Evolutionary conservation across 2,797 vertebrate species (phyloP).

Genomic region (Poecilia gillii): DNA sequence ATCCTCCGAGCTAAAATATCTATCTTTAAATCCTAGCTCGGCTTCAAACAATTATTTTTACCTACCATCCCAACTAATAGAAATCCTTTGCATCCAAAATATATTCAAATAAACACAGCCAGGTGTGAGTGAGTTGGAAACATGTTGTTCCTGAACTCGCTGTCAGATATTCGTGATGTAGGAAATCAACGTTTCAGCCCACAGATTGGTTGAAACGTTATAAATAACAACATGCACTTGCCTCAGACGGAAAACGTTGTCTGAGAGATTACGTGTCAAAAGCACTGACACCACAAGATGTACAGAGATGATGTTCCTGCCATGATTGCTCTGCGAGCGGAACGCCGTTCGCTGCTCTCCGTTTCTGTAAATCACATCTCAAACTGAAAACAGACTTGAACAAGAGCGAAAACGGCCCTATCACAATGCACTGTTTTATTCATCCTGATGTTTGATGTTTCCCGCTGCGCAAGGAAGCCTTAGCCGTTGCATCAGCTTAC

Average conservation of each 20-base stretch:
- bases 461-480: constrained; percentile 8
- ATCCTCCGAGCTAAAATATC: not conserved
- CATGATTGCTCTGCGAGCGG: constrained; percentile 11
- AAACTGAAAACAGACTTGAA: constrained; percentile 22
- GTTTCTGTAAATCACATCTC: constrained; percentile 27
- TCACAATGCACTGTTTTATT: constrained; percentile 11
- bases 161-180: constrained; percentile 21
- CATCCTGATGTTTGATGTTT: constrained; percentile 6
- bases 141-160: constrained; percentile 25
- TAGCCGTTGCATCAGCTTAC: constrained; percentile 9
- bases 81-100: constrained; percentile 33
- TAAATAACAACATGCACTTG: constrained; percentile 32
- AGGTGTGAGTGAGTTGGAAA: constrained; percentile 22
- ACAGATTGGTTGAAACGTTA: constrained; percentile 24
- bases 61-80: constrained; percentile 46
- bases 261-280: constrained; percentile 43
- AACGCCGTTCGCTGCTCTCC: not conserved
- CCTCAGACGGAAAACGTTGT: constrained; percentile 21
- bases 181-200: constrained; percentile 26
- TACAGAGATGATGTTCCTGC: constrained; percentile 20
- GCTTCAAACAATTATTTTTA: not conserved
- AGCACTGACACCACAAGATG: constrained; percentile 20
- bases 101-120: constrained; percentile 53
- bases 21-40: not conserved
- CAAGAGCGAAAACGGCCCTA: not conserved